Conservation (phyloP, 2,113 vertebrate species). For the Gila orcuttii region DNA sequence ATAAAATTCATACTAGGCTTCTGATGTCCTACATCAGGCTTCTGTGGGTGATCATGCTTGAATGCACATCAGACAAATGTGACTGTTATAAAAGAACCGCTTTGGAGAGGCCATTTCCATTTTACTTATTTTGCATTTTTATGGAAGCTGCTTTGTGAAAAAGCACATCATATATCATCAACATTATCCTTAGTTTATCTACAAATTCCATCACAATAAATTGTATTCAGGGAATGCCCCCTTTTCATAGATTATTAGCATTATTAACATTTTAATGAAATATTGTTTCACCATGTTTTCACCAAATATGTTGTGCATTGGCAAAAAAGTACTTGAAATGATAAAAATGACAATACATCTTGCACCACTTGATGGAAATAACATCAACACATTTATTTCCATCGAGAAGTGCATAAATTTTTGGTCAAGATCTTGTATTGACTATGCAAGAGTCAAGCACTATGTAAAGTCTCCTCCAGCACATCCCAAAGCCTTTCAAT, state of each 20-base stretch:
- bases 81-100: background rate
- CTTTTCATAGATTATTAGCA: background rate
- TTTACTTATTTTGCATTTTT: background rate
- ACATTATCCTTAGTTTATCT: background rate
- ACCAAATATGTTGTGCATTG: background rate
- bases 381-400: too few species aligned
- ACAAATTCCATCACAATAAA: background rate
- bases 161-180: background rate
- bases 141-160: background rate
- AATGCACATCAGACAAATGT: constrained; percentile 33
- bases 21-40: constrained; percentile 19
- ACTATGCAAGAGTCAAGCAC: too few species aligned
- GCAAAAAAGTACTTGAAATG: too few species aligned
- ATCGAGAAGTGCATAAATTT: too few species aligned
- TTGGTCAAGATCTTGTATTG: too few species aligned
- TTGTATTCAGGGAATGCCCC: background rate
- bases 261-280: background rate
- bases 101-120: background rate
- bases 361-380: too few species aligned
- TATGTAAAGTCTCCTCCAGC: too few species aligned
- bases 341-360: too few species aligned
- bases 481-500: too few species aligned
- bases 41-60: background rate
- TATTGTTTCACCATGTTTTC: background rate
- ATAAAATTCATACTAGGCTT: background rate